Conservation (phyloP, 2,888 invertebrate species). For the Taenaris catops region DNA sequence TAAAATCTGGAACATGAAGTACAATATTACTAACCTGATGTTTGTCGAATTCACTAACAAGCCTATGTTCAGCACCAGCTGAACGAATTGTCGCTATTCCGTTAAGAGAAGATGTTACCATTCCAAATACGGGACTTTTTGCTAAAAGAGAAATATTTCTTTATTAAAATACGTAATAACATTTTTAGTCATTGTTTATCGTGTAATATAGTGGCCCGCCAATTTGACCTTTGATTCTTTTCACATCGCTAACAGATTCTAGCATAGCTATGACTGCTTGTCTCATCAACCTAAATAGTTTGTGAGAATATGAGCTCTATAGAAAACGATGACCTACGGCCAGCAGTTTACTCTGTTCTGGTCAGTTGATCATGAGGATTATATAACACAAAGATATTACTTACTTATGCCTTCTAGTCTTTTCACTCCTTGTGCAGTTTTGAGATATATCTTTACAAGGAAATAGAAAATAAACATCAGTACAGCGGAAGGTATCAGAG, state of each 20-base stretch:
- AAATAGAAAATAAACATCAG: conserved; percentile 78
- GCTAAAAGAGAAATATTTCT: conserved; percentile 76
- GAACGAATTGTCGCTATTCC: conserved; percentile 89
- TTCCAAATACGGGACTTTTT: conserved; percentile 89
- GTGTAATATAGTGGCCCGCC: too few relatives aligned
- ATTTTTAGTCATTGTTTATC: too few relatives aligned
- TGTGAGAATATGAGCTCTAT: too few relatives aligned
- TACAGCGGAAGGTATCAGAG: conserved; percentile 78
- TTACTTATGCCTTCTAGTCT: conserved; percentile 82
- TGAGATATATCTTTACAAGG: conserved; percentile 82
- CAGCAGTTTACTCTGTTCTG: too few relatives aligned
- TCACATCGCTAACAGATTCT: not conserved
- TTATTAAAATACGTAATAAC: too few relatives aligned
- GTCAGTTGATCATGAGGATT: too few relatives aligned
- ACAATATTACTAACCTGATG: conserved; percentile 64
- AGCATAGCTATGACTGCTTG: too few relatives aligned
- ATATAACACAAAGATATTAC: too few relatives aligned
- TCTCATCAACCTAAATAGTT: too few relatives aligned
- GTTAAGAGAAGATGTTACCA: conserved; percentile 85
- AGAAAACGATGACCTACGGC: too few relatives aligned
- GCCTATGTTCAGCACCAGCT: conserved; percentile 81
- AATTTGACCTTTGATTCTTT: not conserved
- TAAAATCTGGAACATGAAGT: too few relatives aligned
- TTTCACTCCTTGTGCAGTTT: conserved; percentile 85
- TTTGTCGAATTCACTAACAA: conserved; percentile 81